Evolutionary conservation across 2,113 vertebrate species (phyloP).

Genomic region (Aspidoscelis tigris): DNA sequence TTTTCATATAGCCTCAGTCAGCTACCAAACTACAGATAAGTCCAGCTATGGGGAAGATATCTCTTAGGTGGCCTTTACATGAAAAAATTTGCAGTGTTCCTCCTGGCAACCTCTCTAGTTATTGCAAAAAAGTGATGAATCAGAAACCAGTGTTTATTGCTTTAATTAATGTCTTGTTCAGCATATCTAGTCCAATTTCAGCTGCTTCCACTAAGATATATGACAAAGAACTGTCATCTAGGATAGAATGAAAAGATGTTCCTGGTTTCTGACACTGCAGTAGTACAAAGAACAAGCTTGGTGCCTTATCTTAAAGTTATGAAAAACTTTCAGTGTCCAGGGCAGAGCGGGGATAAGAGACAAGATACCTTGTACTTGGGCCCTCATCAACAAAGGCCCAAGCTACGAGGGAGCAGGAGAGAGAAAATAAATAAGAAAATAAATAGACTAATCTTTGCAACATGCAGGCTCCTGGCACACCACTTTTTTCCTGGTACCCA

Average conservation of each 20-base stretch:
- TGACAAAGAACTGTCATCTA: not conserved
- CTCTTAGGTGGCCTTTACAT: not conserved
- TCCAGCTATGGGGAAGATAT: not conserved
- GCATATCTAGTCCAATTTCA: not conserved
- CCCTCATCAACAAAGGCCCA: not conserved
- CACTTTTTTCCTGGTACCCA: too few species aligned
- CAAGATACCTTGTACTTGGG: not conserved
- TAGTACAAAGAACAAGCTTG: not conserved
- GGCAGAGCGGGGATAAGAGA: not conserved
- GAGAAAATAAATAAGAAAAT: not conserved
- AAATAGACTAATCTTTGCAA: too few species aligned
- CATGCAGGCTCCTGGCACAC: not conserved
- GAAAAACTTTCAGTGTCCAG: too few species aligned
- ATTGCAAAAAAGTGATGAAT: not conserved
- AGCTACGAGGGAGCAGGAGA: too few species aligned
- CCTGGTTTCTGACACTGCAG: not conserved
- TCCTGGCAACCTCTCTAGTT: not conserved
- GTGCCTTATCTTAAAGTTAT: not conserved
- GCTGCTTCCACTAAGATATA: not conserved
- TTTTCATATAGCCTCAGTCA: not conserved
- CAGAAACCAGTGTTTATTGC: not conserved
- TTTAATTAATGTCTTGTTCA: not conserved
- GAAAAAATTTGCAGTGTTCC: not conserved
- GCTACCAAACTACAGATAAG: not conserved
- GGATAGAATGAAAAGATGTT: not conserved